phyloP scores from a whole-genome alignment of 2,888 invertebrate species.

The Clusia tigrina region DNA sequence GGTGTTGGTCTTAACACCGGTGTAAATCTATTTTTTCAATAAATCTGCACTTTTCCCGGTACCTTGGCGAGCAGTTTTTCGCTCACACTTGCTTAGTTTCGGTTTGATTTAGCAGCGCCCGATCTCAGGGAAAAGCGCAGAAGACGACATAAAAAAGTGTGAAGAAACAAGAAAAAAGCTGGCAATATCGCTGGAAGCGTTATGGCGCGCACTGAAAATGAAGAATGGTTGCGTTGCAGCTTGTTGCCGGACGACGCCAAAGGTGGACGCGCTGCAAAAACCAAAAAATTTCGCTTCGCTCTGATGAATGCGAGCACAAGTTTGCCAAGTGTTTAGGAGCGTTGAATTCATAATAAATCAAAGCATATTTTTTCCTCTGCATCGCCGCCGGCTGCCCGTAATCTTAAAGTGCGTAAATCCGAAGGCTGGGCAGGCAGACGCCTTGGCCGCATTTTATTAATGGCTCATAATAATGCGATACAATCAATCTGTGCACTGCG shows the following conservation, averaged over 20 bases:
- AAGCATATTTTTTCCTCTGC: conserved; percentile 1
- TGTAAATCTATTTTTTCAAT: conserved; percentile 11
- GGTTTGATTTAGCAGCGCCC: not conserved
- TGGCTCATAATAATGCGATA: too few species aligned
- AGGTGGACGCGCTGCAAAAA: not conserved
- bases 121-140: not conserved
- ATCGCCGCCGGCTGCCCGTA: too few species aligned
- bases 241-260: not conserved
- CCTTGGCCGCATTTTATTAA: too few species aligned
- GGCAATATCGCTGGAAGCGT: not conserved
- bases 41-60: not conserved
- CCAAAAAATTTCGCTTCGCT: too few species aligned
- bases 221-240: not conserved
- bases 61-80: not conserved
- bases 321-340: conserved; percentile 12
- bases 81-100: not conserved
- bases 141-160: not conserved
- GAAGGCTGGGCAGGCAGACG: too few species aligned
- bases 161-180: not conserved
- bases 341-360: conserved; percentile 25
- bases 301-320: not conserved
- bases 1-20: not conserved
- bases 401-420: too few species aligned
- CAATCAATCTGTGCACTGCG: too few species aligned
- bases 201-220: not conserved